A percentile compares a stretch with the other conserved stretches of the same genome.
Evolutionary conservation across 2,113 vertebrate species (phyloP).

Genomic region (Emydocephalus ijimae): DNA sequence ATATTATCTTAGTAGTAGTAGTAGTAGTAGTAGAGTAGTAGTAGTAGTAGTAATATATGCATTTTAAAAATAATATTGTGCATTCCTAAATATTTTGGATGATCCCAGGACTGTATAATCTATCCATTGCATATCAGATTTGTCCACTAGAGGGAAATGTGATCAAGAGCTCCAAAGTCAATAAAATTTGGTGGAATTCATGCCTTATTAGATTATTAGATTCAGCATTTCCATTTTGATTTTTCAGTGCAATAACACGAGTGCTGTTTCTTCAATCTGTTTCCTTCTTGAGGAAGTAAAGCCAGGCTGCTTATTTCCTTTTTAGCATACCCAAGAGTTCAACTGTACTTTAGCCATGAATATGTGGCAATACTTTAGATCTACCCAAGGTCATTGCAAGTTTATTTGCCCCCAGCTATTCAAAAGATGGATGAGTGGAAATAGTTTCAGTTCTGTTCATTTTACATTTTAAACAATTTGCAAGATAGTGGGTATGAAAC

Average conservation of each 20-base stretch:
- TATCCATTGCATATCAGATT: not conserved
- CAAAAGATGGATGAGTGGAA: not conserved
- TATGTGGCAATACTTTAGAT: not conserved
- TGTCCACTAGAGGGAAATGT: slow-evolving; percentile 56
- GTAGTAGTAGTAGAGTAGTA: not conserved
- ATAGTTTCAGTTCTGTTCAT: slow-evolving; percentile 2
- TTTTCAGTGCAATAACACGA: not conserved
- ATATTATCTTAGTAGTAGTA: not conserved
- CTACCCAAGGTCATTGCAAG: not conserved
- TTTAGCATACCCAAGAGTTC: not conserved
- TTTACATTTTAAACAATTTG: not conserved
- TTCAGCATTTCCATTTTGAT: slow-evolving; percentile 1
- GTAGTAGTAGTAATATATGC: too few species aligned
- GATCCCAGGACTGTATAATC: not conserved
- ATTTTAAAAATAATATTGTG: not conserved
- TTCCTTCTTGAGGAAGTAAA: not conserved
- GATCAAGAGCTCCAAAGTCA: not conserved
- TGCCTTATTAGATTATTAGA: not conserved
- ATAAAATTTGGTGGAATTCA: not conserved
- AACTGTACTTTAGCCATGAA: not conserved
- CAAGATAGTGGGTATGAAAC: not conserved
- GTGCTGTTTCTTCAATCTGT: not conserved
- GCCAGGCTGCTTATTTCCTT: not conserved
- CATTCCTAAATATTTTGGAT: not conserved
- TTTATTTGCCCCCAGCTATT: not conserved